These are phyloP conservation scores for Parthenolecanium corni DNA, from an alignment of 2,888 invertebrate genomes.

Conservation along the genomic window DNA sequence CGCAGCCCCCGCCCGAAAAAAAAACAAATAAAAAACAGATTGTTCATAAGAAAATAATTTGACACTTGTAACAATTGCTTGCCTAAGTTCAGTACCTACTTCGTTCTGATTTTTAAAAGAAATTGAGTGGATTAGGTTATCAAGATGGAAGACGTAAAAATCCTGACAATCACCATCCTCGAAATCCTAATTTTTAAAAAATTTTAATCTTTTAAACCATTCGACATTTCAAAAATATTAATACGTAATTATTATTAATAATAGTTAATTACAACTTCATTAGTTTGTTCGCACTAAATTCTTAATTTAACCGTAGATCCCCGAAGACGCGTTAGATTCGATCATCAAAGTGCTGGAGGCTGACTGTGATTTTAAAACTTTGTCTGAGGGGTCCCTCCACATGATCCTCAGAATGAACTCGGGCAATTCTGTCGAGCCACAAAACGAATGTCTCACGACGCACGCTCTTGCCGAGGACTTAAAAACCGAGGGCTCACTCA, in stretches of 20 bases:
- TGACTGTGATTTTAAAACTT: not conserved
- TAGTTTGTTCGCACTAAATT: not conserved
- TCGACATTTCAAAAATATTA: not conserved
- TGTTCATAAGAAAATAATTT: too few relatives aligned
- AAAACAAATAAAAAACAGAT: too few relatives aligned
- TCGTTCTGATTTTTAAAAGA: too few relatives aligned
- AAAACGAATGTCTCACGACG: not conserved
- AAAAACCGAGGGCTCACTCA: not conserved
- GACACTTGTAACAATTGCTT: too few relatives aligned
- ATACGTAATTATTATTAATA: not conserved
- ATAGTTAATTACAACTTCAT: not conserved
- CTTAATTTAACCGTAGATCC: not conserved
- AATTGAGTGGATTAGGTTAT: too few relatives aligned
- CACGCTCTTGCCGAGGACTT: not conserved
- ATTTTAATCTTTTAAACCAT: too few relatives aligned
- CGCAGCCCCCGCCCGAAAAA: too few relatives aligned
- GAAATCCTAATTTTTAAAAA: too few relatives aligned
- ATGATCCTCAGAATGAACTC: constrained; percentile 13
- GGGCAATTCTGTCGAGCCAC: not conserved
- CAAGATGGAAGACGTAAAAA: too few relatives aligned
- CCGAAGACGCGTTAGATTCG: not conserved
- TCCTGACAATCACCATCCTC: too few relatives aligned
- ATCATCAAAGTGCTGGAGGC: constrained; percentile 7
- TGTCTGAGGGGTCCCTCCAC: not conserved
- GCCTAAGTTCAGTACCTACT: too few relatives aligned